These are phyloP conservation scores for Arctocebus calabarensis DNA, from an alignment of 2,797 vertebrate species.

Conservation along the genomic window DNA sequence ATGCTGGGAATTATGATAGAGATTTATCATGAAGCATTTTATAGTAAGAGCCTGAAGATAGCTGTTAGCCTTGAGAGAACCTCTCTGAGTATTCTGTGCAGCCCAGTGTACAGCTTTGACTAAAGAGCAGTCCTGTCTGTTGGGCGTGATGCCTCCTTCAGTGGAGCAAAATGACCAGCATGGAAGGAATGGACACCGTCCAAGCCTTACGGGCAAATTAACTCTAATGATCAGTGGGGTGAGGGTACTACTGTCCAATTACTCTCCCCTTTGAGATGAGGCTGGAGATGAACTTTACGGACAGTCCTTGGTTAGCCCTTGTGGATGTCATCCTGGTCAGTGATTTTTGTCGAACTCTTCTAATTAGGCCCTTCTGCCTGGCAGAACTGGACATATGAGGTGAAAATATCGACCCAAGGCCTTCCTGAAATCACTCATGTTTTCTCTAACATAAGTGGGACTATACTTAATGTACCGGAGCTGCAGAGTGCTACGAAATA, in stretches of 20 bases:
- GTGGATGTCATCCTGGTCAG: background rate
- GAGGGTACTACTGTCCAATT: background rate
- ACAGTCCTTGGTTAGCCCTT: background rate
- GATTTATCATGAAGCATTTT: background rate
- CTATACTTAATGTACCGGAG: conserved; percentile 72
- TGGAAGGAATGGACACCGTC: background rate
- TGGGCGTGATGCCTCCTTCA: background rate
- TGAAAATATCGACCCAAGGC: conserved; percentile 81
- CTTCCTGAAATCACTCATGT: conserved; percentile 62
- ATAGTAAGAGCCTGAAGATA: background rate
- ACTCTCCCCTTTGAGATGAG: background rate
- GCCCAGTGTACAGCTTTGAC: background rate
- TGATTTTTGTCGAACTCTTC: conserved; percentile 46
- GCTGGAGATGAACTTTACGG: background rate
- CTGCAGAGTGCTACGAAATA: conserved; percentile 83
- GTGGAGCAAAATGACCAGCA: background rate
- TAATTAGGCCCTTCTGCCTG: conserved; percentile 87
- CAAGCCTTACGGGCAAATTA: rapidly evolving
- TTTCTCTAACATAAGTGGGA: conserved; percentile 81
- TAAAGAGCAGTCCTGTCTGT: background rate
- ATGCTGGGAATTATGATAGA: background rate
- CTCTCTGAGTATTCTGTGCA: background rate
- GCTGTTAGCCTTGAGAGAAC: background rate
- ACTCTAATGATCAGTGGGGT: background rate
- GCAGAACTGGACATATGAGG: conserved; percentile 90